A percentile compares a stretch with the other conserved stretches of the same genome.
phyloP scores from a whole-genome alignment of 1,140 invertebrate genomes.

The Ctenoplectra terminalis region DNA sequence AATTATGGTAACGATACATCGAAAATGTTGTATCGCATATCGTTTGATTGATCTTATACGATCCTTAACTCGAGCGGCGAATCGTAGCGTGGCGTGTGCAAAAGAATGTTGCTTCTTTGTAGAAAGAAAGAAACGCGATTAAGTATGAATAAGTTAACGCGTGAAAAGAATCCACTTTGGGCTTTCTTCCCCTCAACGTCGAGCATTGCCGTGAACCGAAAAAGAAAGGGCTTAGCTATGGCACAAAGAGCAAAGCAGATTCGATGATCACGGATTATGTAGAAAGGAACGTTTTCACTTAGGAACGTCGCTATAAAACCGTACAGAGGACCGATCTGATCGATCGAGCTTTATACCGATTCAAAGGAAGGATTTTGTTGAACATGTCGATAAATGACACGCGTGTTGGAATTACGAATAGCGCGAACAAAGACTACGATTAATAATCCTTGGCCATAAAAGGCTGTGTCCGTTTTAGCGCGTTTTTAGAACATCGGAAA shows the following conservation, averaged over 20 bases:
- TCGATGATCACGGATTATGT: background rate
- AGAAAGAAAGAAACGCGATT: no score
- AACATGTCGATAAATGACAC: background rate
- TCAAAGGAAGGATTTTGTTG: background rate
- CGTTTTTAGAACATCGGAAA: background rate
- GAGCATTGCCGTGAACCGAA: background rate
- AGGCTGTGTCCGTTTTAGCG: background rate
- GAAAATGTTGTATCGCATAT: no score
- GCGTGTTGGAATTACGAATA: background rate
- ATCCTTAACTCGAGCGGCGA: no score
- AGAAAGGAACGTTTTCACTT: no score
- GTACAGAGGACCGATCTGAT: background rate
- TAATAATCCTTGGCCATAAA: background rate
- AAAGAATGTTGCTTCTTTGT: no score
- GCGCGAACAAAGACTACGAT: background rate
- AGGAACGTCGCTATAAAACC: background rate
- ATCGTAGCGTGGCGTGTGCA: no score
- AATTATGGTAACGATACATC: no score
- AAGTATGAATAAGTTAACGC: no score
- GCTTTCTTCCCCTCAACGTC: background rate
- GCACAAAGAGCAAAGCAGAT: background rate
- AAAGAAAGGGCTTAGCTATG: background rate
- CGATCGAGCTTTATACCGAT: background rate
- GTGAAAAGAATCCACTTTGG: background rate
- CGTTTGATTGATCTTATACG: no score